Percentiles rank a stretch among this genome's conserved stretches.
Conservation (phyloP, 2,888 invertebrate genomes). For the Tyria jacobaeae region DNA sequence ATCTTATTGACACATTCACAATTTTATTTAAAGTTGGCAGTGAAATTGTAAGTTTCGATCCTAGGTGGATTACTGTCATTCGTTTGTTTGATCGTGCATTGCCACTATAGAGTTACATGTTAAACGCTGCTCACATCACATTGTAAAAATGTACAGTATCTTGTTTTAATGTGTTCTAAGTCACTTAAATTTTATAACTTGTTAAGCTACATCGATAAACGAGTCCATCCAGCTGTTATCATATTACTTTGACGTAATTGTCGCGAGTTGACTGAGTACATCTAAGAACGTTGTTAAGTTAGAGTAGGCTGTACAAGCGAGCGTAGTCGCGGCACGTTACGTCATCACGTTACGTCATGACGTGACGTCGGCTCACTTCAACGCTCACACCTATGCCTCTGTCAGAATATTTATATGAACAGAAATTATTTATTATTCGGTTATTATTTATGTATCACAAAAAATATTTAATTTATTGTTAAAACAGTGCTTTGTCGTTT, state of each 20-base stretch:
- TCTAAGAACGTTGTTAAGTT: slow-evolving; percentile 29
- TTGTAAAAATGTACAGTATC: slow-evolving; percentile 32
- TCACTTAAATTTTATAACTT: slow-evolving; percentile 31
- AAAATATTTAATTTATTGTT: slow-evolving; percentile 64
- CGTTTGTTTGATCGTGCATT: slow-evolving; percentile 17
- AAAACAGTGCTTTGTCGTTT: slow-evolving; percentile 64
- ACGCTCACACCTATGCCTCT: slow-evolving; percentile 60
- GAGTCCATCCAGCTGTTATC: slow-evolving; percentile 28
- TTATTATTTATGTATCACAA: slow-evolving; percentile 75
- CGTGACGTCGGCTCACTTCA: slow-evolving; percentile 53
- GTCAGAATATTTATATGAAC: slow-evolving; percentile 58
- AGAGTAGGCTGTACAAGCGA: slow-evolving; percentile 29
- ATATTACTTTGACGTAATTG: slow-evolving; percentile 22
- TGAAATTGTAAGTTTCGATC: background rate
- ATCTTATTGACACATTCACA: background rate
- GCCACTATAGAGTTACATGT: slow-evolving; percentile 19
- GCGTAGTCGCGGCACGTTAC: slow-evolving; percentile 19
- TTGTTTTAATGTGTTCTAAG: slow-evolving; percentile 32
- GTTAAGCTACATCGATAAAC: slow-evolving; percentile 31
- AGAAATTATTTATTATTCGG: slow-evolving; percentile 68
- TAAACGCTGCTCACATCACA: slow-evolving; percentile 28
- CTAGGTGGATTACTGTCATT: background rate
- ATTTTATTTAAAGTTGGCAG: slow-evolving; percentile 9
- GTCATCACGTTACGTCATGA: slow-evolving; percentile 10
- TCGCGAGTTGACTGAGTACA: slow-evolving; percentile 27